Base-by-base conservation (phyloP, 2,113 vertebrate genomes). In the Regulus satrapa region DNA sequence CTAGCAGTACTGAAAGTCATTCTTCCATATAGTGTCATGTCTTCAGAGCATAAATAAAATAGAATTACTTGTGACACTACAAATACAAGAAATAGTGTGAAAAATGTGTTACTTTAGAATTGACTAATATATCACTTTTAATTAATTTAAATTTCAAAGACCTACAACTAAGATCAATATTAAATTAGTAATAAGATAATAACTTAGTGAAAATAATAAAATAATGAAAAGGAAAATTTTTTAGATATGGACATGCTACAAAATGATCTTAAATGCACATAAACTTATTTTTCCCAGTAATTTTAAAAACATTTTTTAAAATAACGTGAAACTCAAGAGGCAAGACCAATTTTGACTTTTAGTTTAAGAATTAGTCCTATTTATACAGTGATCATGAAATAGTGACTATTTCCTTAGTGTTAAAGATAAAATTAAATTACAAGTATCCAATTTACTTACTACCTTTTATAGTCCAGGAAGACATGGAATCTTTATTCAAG, bases 181-280 rank as follows among this genome's bases (percentile, higher is more conserved):
- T 43, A 49, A 81, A 80, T 41, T 48, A 48, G 1, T 45, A 43
- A 49, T 38, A 85, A 48, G 24, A 32, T 18, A 14, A 48, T 29
- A 48, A 18, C 6, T 20, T 66, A 19, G 2, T 38, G 12, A 72
- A 72, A 58, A 62, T 38, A 28, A 2, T 19, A 43, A 67, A 75
- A 79, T 38, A 41, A 2, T 54, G 28, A 49, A 52, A 55, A 78
- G 5, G 31, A 85, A 66, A 66, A 49, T 28, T 1, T 29, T 74
- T 90, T 58, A n/a, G 5, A 8, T 54, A 54, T 2, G 2, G 12
- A n/a, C 5, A 15, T 0, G 0, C 14, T 48, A 29, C 5, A 66
- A 80, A 64, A 69, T 40, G 5, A 58, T 68, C 18, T 32, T 38
- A 29, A 63, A 54, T 38, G 3, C 18, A 49, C 18, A 4, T 3